Percentiles rank a stretch among this genome's conserved stretches.
phyloP scores from a whole-genome alignment of 2,113 vertebrate genomes.

The Cyprinus carpio region DNA sequence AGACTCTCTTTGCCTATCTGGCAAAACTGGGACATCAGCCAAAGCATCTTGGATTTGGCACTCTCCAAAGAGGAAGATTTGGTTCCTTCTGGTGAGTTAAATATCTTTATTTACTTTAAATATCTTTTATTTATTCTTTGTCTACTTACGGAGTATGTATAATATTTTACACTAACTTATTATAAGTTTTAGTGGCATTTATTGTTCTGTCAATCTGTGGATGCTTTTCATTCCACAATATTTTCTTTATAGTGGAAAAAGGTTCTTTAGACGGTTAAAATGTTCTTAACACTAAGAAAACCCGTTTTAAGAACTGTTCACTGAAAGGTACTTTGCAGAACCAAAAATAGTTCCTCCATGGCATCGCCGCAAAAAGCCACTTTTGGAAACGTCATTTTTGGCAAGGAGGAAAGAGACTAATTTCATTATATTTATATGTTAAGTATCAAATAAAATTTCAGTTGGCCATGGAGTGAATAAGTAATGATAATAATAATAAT shows the following conservation, averaged over 20 bases:
- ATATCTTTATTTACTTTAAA: neutral
- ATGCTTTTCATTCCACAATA: neutral
- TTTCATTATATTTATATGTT: too few species aligned
- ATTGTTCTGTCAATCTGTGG: neutral
- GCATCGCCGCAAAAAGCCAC: neutral
- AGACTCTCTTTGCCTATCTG: constrained; percentile 76
- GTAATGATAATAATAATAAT: too few species aligned
- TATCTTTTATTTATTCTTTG: neutral
- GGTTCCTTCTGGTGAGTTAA: constrained; percentile 35
- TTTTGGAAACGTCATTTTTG: too few species aligned
- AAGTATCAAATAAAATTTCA: neutral
- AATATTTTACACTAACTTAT: neutral
- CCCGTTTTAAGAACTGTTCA: neutral
- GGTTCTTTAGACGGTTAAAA: neutral
- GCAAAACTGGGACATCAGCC: constrained; percentile 68
- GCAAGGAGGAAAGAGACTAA: neutral
- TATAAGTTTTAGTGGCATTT: neutral
- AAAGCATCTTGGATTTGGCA: constrained; percentile 37
- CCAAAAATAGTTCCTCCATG: neutral
- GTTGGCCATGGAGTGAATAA: neutral
- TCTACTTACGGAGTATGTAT: neutral
- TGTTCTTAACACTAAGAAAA: neutral
- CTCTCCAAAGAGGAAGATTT: neutral
- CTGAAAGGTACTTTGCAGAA: neutral
- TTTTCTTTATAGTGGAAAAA: neutral